Evolutionary conservation across 2,888 invertebrate genomes (phyloP), one percentile per base, ranked within the genome.

Genomic region (Muscina levida): DNA sequence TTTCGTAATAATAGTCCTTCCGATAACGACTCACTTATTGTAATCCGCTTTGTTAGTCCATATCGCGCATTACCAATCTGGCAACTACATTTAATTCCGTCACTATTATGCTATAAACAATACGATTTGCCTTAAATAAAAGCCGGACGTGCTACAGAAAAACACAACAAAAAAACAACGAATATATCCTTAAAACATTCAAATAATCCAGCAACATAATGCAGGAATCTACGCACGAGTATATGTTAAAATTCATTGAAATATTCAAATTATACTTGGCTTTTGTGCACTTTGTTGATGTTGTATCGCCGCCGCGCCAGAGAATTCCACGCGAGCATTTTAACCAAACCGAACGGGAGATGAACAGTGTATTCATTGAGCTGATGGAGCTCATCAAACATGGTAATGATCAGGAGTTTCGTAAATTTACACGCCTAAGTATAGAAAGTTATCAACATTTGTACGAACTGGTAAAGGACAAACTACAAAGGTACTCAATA

Each of bases 201-300:
- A n/a, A n/a, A n/a, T n/a, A n/a, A n/a, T n/a, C n/a, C n/a, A n/a
- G n/a, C n/a, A n/a, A n/a, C 31, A 31, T 5, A 62, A 48, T 22
- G n/a, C 44, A 31, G 31, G 13, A 31, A 68, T 48, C 71, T 76
- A 62, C 51, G 76, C 1, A 74, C 77, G 77, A 48, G 67, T 77
- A 81, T 37, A 77, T 77, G 1, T 62, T 77, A 31, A 74, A 74
- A 22, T 74, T 77, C 13, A 74, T 81, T 2, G 71, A 81, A 68
- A 74, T 81, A 15, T 81, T 81, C 71, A 67, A 81, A 26, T 67
- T 74, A 19, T 81, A 77, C 53, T 59, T 81, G 44, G 81, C 81
- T 4, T 81, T 81, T 68, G 77, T 81, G 0, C 77, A 81, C 39
- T 81, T 77, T 19, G 67, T 81, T 2, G 81, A 77, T 26, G 46